A percentile compares a stretch with the other conserved stretches of the same genome.
Conservation (phyloP, 2,888 invertebrate genomes). For the Ennomos erosarius region DNA sequence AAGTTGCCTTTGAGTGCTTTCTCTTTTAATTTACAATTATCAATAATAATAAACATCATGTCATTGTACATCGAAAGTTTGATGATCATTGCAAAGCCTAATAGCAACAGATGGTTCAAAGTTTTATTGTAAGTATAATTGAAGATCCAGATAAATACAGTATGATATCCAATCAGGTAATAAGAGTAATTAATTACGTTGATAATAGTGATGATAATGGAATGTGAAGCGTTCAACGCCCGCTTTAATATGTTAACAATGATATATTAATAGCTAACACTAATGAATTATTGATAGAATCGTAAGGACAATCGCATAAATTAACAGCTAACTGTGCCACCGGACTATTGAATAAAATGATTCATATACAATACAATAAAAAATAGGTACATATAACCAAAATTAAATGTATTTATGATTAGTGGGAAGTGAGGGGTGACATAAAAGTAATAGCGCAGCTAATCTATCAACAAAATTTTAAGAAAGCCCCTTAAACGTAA, state of each 20-base stretch:
- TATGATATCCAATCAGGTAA: not conserved
- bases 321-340: slow-evolving; percentile 35
- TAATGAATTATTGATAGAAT: slow-evolving; percentile 35
- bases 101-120: no score
- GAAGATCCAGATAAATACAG: slow-evolving; percentile 1
- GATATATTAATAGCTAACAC: slow-evolving; percentile 20
- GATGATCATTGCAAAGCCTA: no score
- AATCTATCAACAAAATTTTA: no score
- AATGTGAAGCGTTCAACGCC: slow-evolving; percentile 11
- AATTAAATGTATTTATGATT: no score
- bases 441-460: no score
- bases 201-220: slow-evolving; percentile 1
- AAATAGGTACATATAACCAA: no score
- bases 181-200: not conserved
- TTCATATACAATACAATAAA: slow-evolving; percentile 12
- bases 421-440: no score
- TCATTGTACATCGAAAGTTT: no score
- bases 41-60: no score
- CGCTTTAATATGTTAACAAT: slow-evolving; percentile 16
- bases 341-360: slow-evolving; percentile 24
- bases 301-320: slow-evolving; percentile 41
- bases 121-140: not conserved
- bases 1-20: slow-evolving; percentile 6
- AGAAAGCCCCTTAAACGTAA: no score
- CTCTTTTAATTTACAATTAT: not conserved